Evolutionary conservation across 2,113 vertebrate genomes (phyloP), one percentile per base, ranked within the genome.

Genomic region (Epinephelus fuscoguttatus): DNA sequence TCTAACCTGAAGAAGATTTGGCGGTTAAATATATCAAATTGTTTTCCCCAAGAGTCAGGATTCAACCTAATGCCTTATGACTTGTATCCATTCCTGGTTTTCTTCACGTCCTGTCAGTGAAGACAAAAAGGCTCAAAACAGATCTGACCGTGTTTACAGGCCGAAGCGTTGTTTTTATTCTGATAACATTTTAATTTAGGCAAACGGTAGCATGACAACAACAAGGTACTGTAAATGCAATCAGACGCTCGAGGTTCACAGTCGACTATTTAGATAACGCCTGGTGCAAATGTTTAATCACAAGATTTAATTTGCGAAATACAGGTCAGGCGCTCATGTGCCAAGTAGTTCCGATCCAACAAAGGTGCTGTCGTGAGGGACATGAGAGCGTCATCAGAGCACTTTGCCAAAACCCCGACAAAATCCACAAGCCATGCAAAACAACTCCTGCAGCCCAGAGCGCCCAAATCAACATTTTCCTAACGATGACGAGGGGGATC

Each of bases 11-110:
- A 73, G 12, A 52, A 83, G 27, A 87, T 90, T 81, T 76, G 81
- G 62, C 76, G 45, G 15, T 57, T 12, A 66, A 57, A 69, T 70
- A 78, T 42, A 78, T 62, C 23, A 69, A 92, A 85, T 64, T 85
- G 78, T 14, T 68, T 49, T 75, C 27, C 70, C 80, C 30, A 61
- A 71, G 64, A 84, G 82, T 92, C 91, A 91, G 91, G 88, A 94
- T 78, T 75, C 72, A 88, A 90, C 92, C 91, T 75, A 93, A 92
- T 93, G 94, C 93, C 94, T 95, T 94, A 95, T 90, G 88, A 93
- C 85, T 87, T 91, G 68, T 47, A 89, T 86, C 82, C 87, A 93
- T 93, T 94, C 90, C 89, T 84, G 82, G 88, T 82, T 75, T 68
- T 78, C 69, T 78, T 85, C 70, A 79, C 50, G 21, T 84, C 67